Evolutionary conservation across 2,888 invertebrate genomes (phyloP).

Genomic region (Eudasyphora cyanicolor): DNA sequence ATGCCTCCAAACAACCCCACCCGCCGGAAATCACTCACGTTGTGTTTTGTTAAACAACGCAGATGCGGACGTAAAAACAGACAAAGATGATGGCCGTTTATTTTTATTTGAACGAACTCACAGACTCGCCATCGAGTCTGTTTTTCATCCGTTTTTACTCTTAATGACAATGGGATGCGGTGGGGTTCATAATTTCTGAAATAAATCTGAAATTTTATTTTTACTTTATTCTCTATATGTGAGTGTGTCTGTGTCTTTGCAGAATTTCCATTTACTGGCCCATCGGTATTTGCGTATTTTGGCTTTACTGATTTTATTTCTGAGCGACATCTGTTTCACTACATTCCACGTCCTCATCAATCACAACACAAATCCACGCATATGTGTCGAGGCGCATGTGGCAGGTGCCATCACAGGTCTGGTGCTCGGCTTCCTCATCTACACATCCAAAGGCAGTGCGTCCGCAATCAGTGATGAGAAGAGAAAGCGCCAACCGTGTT

Average conservation of each 20-base stretch:
- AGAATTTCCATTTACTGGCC: slow-evolving; percentile 80
- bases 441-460: slow-evolving; percentile 4
- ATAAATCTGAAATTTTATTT: slow-evolving; percentile 14
- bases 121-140: neutral
- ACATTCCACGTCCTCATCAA: slow-evolving; percentile 80
- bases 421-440: slow-evolving; percentile 69
- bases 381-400: slow-evolving; percentile 87
- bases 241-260: too few species aligned
- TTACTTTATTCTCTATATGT: too few species aligned
- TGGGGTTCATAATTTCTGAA: neutral
- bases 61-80: neutral
- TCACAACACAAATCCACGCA: slow-evolving; percentile 80
- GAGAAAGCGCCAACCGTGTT: slow-evolving; percentile 33
- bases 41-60: neutral
- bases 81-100: neutral
- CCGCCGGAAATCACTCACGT: neutral
- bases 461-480: neutral
- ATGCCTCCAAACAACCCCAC: neutral
- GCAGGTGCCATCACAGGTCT: slow-evolving; percentile 86
- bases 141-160: slow-evolving; percentile 2
- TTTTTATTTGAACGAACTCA: slow-evolving; percentile 6
- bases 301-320: slow-evolving; percentile 84
- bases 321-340: slow-evolving; percentile 84
- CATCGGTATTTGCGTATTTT: slow-evolving; percentile 81
- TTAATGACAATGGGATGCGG: neutral